Evolutionary conservation across 2,113 vertebrate genomes (phyloP), one percentile per base, ranked within the genome.

Genomic region (Tylochromis polylepis): DNA sequence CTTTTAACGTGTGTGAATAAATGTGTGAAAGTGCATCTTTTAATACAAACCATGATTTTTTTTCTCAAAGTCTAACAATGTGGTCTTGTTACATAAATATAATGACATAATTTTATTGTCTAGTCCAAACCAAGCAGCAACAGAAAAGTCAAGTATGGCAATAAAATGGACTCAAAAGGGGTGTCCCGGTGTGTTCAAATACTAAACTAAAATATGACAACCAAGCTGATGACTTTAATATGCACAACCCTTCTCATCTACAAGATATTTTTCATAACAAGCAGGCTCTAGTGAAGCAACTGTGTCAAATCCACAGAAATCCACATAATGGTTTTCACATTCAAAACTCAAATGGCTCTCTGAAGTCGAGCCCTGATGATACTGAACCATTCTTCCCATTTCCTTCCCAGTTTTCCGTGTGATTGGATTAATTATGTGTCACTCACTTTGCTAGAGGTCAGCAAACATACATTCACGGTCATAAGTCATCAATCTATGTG

Each of bases 401-500:
- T 93, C 85, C 89, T 94, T 93, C 88, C 31, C 84, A 88, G 91
- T 93, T 95, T 94, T 93, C 92, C 83, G 87, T 95, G 94, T 96
- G 95, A 96, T 95, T 95, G 94, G 92, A 96, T 96, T 97, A 96
- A 96, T 96, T 97, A 94, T 94, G 94, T 96, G 96, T 95, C 96
- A 96, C 93, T 96, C 95, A 96, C 93, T 96, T 96, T 92, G 93
- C 93, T 91, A 94, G 95, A 96, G 96, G 96, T 96, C 95, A 96
- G 94, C 95, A 95, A 94, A 96, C 96, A 96, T 95, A 95, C 95
- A 96, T 95, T 95, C 93, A 89, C 62, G 95, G 95, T 96, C 95
- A 96, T 95, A 97, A 96, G 96, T 96, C 96, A 96, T 97, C 96
- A 96, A 96, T 96, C 96, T 95, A 94, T 95, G 93, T 95, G 95